Base-by-base conservation (phyloP, 2,888 invertebrate genomes). In the Dermolepida albohirtum region DNA sequence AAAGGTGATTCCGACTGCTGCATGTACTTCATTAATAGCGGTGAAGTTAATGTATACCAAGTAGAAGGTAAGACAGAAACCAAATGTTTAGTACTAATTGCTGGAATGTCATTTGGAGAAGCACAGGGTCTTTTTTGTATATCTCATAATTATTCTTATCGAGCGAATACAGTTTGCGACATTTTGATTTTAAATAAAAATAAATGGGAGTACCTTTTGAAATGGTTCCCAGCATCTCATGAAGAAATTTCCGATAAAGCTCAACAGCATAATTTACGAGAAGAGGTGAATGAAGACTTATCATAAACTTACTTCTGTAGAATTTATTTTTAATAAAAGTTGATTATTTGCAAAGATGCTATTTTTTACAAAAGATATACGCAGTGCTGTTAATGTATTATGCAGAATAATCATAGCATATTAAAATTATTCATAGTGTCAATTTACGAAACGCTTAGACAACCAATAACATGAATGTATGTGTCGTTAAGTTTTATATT, bases 1-100 rank as follows among this genome's bases (percentile, higher is more conserved):
- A 81, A 83, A 8, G 87, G 86, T 0, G 86, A 86, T 72, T 83
- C 85, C 0, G 86, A 87, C 71, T 85, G 86, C 70, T 84, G 85
- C 69, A 85, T 87, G 75, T 87, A 86, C 70, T 86, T 87, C 67
- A 85, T 86, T 77, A 86, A 87, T 71, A 80, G 85, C 73, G 87
- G 86, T 68, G 85, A 86, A 80, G 85, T 86, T 0, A 66, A 69
- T 12, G 70, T 69, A 7, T 68, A 59, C n/a, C 66, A 73, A 2
- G 68, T 67, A 7, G 40, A 54, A 16, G 70, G 68, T 6, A 70
- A 70, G 29, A 67, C 66, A 17, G 72, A 71, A 11, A 55, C 14
- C 5, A 64, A 54, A 14, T 7, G 54, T 27, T 50, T 62, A 27
- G 52, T 70, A 5, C 70, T 75, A 49, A 66, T 12, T 34, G 47